Evolutionary conservation across 2,113 vertebrate species (phyloP).

Genomic region (Chrysochloris asiatica): DNA sequence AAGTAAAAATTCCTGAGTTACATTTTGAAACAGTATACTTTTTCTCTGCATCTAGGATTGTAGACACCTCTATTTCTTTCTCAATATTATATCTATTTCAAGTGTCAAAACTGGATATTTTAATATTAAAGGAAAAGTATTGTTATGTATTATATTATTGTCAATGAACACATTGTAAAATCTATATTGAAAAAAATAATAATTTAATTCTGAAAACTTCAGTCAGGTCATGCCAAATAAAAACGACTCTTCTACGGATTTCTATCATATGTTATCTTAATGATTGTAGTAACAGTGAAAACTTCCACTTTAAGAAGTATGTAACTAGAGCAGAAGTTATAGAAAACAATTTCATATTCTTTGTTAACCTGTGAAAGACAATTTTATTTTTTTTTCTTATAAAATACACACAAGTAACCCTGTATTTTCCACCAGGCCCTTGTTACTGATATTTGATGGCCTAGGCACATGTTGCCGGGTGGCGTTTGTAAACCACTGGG

Average conservation of each 20-base stretch:
- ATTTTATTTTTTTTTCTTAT: no score
- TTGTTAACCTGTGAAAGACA: neutral
- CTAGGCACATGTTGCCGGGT: accelerated
- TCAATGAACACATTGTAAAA: neutral
- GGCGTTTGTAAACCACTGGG: neutral
- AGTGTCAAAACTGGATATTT: neutral
- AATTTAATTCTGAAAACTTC: neutral
- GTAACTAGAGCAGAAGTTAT: neutral
- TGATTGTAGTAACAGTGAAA: neutral
- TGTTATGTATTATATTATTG: neutral
- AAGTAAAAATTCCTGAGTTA: no score
- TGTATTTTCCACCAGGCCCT: accelerated
- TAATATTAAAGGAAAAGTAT: conserved; percentile 46
- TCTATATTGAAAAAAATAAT: neutral
- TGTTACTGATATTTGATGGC: neutral
- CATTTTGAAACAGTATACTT: no score
- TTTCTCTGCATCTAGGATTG: neutral
- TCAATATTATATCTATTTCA: neutral
- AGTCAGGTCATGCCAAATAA: neutral
- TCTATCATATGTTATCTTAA: neutral
- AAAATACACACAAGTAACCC: no score
- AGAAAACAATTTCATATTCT: neutral
- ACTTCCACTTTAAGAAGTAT: neutral
- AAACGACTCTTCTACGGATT: conserved; percentile 14
- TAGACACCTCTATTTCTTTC: neutral